Evolutionary conservation across 2,888 invertebrate genomes (phyloP).

Genomic region (Lordiphosa fenestrarum): DNA sequence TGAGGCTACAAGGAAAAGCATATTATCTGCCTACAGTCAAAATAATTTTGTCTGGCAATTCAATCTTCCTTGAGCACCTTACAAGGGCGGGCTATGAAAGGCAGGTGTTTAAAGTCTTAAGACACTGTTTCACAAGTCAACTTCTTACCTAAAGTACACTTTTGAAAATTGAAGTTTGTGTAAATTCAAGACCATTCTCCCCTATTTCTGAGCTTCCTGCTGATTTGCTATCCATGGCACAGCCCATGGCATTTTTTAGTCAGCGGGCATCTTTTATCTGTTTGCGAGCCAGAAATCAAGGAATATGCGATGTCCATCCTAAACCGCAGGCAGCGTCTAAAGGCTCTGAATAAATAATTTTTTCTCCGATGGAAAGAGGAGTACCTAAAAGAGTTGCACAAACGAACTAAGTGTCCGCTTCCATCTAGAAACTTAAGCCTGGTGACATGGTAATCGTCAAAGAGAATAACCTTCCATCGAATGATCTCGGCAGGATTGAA

Average conservation of each 20-base stretch:
- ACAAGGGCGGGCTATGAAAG: background rate
- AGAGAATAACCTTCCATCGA: background rate
- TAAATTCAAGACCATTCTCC: background rate
- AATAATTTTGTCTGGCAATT: background rate
- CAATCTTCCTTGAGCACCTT: background rate
- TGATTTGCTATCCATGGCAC: no score
- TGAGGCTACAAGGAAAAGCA: no score
- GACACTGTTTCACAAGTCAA: background rate
- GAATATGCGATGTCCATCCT: conserved; percentile 1
- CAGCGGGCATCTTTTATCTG: background rate
- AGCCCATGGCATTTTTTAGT: no score
- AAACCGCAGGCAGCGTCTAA: conserved; percentile 12
- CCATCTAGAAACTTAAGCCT: no score
- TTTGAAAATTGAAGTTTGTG: background rate
- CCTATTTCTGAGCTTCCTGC: no score
- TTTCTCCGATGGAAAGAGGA: conserved; percentile 17
- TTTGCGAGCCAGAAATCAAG: background rate
- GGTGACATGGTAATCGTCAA: conserved; percentile 3
- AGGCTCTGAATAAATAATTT: conserved; percentile 12
- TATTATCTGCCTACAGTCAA: background rate
- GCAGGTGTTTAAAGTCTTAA: no score
- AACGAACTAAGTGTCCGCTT: no score
- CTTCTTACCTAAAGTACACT: background rate
- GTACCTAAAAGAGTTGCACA: no score
- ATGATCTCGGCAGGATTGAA: conserved; percentile 1